Base-by-base conservation (phyloP, 2,888 invertebrate genomes). In the Coelinius sp. region DNA sequence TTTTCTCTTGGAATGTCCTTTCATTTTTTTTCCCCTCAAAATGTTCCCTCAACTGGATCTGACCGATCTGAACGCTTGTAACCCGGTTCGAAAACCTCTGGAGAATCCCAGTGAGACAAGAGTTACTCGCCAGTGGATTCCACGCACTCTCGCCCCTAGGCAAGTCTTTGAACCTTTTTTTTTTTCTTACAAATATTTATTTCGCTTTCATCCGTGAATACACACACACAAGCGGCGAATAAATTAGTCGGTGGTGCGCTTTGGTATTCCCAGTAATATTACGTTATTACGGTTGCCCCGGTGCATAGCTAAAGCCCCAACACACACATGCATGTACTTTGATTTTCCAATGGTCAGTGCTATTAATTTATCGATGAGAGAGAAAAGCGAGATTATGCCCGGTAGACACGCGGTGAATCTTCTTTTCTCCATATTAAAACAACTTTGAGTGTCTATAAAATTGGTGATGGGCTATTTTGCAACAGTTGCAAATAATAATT, bases 291-390 rank as follows among this genome's bases (percentile, higher is more conserved):
- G 68, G 75, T 66, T 75, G 41, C 71, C 70, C 44, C 44, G 31
- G 31, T 31, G n/a, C n/a, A n/a, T n/a, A n/a, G n/a, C 31, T 4
- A 6, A 8, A 44, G 17, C n/a, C 44, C 8, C 44, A n/a, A n/a
- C 44, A n/a, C 14, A 5, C 17, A 17, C 12, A 52, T 71, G 17
- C 17, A 14, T 62, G n/a, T 44, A 31, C n/a, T 44, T 44, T 10
- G 44, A 44, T 44, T 44, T n/a, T 2, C 44, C 44, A 44, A 17
- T 44, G 44, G 12, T 44, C 44, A 44, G 3, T 44, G 17, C 78
- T 77, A 79, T 78, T 76, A 78, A 79, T 79, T 79, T 77, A 79
- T 79, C 77, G 73, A 75, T 70, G 74, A 74, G 72, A 49, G 53
- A 6, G 44, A n/a, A n/a, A 14, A 44, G 44, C 71, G 25, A 66